These are phyloP conservation scores for Orthonevra nobilis DNA, from an alignment of 2,888 invertebrate genomes.

Conservation along the genomic window DNA sequence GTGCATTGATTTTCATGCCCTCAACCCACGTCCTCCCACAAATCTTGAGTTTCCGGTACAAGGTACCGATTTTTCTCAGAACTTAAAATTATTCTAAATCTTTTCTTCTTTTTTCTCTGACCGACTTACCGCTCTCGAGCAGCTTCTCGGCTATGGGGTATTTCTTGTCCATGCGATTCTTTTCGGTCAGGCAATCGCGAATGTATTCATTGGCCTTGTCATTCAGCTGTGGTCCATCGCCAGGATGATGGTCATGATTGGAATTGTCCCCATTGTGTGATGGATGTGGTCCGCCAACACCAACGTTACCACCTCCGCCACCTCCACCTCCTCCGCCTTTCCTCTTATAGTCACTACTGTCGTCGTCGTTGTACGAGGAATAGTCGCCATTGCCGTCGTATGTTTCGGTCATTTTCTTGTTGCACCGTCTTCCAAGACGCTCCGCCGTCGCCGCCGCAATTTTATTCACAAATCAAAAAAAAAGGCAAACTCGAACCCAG, in stretches of 20 bases:
- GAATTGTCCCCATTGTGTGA: slow-evolving; percentile 77
- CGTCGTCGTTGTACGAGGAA: slow-evolving; percentile 78
- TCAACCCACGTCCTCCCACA: not conserved
- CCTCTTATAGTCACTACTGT: slow-evolving; percentile 77
- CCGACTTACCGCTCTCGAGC: slow-evolving; percentile 85
- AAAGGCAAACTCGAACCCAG: slow-evolving; percentile 48
- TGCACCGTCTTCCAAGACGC: slow-evolving; percentile 58
- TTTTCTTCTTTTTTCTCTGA: too few species aligned
- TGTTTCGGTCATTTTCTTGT: slow-evolving; percentile 79
- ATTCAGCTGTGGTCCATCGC: slow-evolving; percentile 80
- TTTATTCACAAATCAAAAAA: too few species aligned
- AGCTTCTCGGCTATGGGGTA: slow-evolving; percentile 86
- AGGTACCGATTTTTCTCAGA: slow-evolving; percentile 12
- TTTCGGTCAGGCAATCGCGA: slow-evolving; percentile 86
- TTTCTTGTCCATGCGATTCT: slow-evolving; percentile 85
- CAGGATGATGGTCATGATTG: slow-evolving; percentile 73
- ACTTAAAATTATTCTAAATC: too few species aligned
- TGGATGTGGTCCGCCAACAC: slow-evolving; percentile 69
- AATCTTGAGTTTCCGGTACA: slow-evolving; percentile 26
- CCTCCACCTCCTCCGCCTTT: slow-evolving; percentile 62
- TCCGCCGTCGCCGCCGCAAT: too few species aligned
- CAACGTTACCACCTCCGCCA: slow-evolving; percentile 75
- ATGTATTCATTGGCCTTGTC: slow-evolving; percentile 90
- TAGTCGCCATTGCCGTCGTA: slow-evolving; percentile 80
- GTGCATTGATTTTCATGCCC: slow-evolving; percentile 62